Percentiles rank a stretch among this genome's conserved stretches.
Conservation (phyloP, 2,888 invertebrate species). For the Melanchra persicariae region DNA sequence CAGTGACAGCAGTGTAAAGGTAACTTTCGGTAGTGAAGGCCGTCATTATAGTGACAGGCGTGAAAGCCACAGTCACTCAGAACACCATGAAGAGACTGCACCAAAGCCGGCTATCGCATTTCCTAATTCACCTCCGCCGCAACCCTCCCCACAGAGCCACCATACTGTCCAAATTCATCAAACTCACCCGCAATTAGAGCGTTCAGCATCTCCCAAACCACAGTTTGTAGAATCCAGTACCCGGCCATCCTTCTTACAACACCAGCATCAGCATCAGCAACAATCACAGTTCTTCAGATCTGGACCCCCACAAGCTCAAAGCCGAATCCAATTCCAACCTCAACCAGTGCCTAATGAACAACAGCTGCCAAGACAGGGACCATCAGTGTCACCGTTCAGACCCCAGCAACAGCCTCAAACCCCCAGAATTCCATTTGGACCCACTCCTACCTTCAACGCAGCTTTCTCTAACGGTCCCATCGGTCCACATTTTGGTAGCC, state of each 20-base stretch:
- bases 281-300: constrained; percentile 76
- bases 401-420: constrained; percentile 73
- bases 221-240: constrained; percentile 74
- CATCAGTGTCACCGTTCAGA: constrained; percentile 84
- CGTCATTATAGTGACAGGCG: constrained; percentile 84
- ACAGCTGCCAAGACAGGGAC: constrained; percentile 85
- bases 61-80: constrained; percentile 77
- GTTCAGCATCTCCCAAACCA: constrained; percentile 78
- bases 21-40: constrained; percentile 94
- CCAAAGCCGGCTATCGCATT: constrained; percentile 92
- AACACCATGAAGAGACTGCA: constrained; percentile 92
- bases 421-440: constrained; percentile 80
- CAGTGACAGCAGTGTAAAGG: constrained; percentile 94
- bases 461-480: constrained; percentile 80
- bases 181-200: constrained; percentile 75
- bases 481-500: constrained; percentile 79
- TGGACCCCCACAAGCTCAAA: constrained; percentile 82
- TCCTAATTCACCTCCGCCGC: constrained; percentile 80
- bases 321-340: constrained; percentile 87
- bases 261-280: constrained; percentile 59
- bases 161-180: constrained; percentile 49
- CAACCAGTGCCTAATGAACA: constrained; percentile 84
- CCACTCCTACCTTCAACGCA: constrained; percentile 77
- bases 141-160: constrained; percentile 59
- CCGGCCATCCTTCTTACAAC: constrained; percentile 73